Base-by-base conservation (phyloP, 2,113 vertebrate species). In the Axis porcinus region DNA sequence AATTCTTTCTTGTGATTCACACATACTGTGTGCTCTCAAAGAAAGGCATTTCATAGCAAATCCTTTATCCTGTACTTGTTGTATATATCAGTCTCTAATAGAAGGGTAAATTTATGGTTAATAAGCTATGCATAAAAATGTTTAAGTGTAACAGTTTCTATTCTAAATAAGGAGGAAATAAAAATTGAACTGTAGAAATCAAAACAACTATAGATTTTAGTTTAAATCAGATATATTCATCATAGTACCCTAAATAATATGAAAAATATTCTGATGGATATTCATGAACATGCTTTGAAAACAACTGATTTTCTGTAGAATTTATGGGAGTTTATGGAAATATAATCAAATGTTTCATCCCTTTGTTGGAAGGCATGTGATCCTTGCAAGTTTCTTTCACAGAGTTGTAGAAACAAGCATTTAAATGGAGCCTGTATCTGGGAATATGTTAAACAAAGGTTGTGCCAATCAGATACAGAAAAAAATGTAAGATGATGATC, bases 221-320 rank as follows among this genome's bases (percentile, higher is more conserved):
- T 45, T 91, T 92, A 96, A 97, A 43, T 92, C 55, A 82, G 58
- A 84, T 74, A 67, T 93, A 94, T 92, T 87, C 52, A 94, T 92
- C 47, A 82, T 17, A 40, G 57, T 50, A 67, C 45, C 10, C n/a
- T 92, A 96, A 97, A 81, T 76, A 89, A 78, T 6, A 70, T 74
- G 45, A 95, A 97, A 97, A 96, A 97, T 45, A 95, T 88, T 94
- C 92, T 74, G 17, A 94, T 98, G 60, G 86, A 64, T 95, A 97
- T 97, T 98, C 96, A 98, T 95, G 43, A 97, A 93, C 84, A 93
- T 97, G 87, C 36, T 97, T 96, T 96, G 87, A 76, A 96, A 97
- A 88, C 23, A 84, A 97, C 10, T 64, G 45, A 43, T 85, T 96
- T 96, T 58, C 89, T 94, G 47, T 94, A 67, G 62, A 91, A 96